Percentiles rank a stretch among this genome's conserved stretches.
phyloP scores from a whole-genome alignment of 2,113 vertebrate species.

The Odocoileus virginianus region DNA sequence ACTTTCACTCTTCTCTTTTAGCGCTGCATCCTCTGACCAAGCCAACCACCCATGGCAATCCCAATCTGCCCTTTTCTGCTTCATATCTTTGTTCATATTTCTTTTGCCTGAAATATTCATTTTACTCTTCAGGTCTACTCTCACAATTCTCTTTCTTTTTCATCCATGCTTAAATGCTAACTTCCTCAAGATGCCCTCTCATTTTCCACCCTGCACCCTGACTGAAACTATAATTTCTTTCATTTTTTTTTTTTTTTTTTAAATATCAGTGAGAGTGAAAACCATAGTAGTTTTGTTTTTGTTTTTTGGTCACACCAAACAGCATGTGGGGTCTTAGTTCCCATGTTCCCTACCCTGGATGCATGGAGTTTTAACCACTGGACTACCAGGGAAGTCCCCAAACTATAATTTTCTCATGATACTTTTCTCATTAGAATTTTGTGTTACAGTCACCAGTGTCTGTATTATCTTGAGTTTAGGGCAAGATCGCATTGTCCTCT shows the following conservation, averaged over 20 bases:
- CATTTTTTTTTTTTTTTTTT: neutral
- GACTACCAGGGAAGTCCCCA: neutral
- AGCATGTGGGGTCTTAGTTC: neutral
- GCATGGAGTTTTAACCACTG: neutral
- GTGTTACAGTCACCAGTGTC: neutral
- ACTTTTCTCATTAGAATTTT: neutral
- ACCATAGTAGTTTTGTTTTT: neutral
- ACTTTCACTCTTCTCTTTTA: neutral
- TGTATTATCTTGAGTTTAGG: neutral
- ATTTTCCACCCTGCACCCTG: neutral
- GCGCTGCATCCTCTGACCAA: neutral
- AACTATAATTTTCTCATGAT: neutral
- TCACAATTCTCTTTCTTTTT: neutral
- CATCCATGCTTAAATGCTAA: neutral
- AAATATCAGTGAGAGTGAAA: neutral
- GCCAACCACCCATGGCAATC: too few relatives aligned
- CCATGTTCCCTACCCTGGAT: neutral
- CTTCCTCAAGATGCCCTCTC: neutral
- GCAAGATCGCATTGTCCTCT: neutral
- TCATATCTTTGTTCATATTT: neutral
- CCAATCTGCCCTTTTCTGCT: neutral
- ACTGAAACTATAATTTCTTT: neutral
- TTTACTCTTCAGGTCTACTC: neutral
- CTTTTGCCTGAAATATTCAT: neutral
- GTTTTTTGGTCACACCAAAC: neutral